Evolutionary conservation across 2,888 invertebrate genomes (phyloP).

Genomic region (Nematopogon swammerdamellus): DNA sequence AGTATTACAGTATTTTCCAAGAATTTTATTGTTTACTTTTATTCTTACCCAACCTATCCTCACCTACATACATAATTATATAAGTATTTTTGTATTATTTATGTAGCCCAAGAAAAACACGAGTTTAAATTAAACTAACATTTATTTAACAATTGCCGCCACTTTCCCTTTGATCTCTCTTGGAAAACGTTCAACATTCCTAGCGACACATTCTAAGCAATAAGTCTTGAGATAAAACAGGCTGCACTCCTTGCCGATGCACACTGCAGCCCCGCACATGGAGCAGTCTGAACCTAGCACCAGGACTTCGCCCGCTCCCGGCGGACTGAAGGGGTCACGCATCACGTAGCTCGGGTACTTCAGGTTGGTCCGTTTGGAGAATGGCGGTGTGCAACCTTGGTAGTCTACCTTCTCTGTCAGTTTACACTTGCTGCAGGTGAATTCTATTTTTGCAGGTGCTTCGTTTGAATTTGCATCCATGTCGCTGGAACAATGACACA

Average conservation of each 20-base stretch:
- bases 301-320: slow-evolving; percentile 71
- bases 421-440: slow-evolving; percentile 64
- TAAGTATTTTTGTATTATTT: not conserved
- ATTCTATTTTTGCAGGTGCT: slow-evolving; percentile 25
- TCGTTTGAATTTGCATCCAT: slow-evolving; percentile 5
- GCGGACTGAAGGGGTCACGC: slow-evolving; percentile 81
- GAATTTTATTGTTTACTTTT: no score
- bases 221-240: slow-evolving; percentile 72
- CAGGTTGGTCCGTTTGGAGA: slow-evolving; percentile 63
- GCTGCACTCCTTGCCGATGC: slow-evolving; percentile 73
- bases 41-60: no score
- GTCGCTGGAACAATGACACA: not conserved
- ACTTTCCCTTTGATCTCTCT: slow-evolving; percentile 63
- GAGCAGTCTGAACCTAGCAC: slow-evolving; percentile 75
- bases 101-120: not conserved
- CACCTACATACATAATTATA: not conserved
- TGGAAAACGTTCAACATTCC: slow-evolving; percentile 62
- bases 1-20: slow-evolving; percentile 55
- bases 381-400: slow-evolving; percentile 72
- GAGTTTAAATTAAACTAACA: slow-evolving; percentile 14
- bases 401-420: slow-evolving; percentile 71
- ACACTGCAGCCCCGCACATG: slow-evolving; percentile 65
- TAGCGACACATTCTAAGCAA: slow-evolving; percentile 68
- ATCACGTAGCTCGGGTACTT: slow-evolving; percentile 74
- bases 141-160: slow-evolving; percentile 25